Evolutionary conservation across 2,797 vertebrate genomes (phyloP), one percentile per base, ranked within the genome.

Genomic region (Microhierax caerulescens): DNA sequence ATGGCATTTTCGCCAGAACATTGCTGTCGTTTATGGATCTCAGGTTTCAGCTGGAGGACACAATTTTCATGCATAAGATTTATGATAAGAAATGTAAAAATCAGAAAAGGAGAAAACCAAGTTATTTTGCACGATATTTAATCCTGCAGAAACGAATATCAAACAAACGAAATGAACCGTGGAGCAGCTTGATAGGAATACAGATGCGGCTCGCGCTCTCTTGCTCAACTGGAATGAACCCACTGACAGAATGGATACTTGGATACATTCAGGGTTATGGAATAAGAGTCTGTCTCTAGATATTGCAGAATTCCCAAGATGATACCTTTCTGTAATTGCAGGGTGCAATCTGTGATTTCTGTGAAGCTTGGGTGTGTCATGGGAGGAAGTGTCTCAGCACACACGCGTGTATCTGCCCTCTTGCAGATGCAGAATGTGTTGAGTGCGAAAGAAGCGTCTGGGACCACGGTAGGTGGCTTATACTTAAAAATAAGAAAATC

Each of bases 301-400:
- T 36, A 5, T 12, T 60, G 45, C 45, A 24, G 21, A 24, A 50
- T 25, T 27, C 18, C 64, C 28, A 64, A 47, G 69, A 7, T 67
- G 25, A 2, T 59, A 2, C n/a, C 41, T 79, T 61, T 90, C 41
- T 94, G 75, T 79, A 48, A 57, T 93, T 97, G 19, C 96, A 99
- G 98, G 99, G 99, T 37, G 99, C 99, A 36, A 99, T 99, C 79
- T 99, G 99, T 97, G 99, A 99, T 97, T 99, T 99, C 98, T 99
- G 99, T 94, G 99, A 99, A 97, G 99, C 99, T 19, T 99, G 99
- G 99, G 99, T 99, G 64, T 99, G 99, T 89, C 99, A 99, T 0
- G 99, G 99, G 7, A 98, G 98, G 97, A 99, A 99, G 90, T 99
- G 99, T 90, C 98, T 99, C 80, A 99, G 99, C 88, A 99, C 99